Conservation (phyloP, 2,113 vertebrate species). For the Coturnix japonica region DNA sequence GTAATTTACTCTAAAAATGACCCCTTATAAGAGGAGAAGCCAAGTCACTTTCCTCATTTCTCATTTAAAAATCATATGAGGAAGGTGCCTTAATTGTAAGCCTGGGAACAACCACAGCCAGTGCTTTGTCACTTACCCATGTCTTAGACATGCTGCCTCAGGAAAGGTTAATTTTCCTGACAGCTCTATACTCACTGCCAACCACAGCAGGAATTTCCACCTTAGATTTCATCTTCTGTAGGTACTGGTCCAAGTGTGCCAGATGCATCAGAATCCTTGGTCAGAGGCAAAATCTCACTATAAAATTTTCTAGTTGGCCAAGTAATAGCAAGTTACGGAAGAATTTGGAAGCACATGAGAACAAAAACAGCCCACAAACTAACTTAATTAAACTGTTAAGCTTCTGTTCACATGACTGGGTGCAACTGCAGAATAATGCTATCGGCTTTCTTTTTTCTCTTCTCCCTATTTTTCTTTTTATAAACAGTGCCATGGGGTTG, state of each 20-base stretch:
- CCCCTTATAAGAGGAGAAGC: not conserved
- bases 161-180: not conserved
- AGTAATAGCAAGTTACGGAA: not conserved
- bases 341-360: not conserved
- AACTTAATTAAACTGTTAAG: conserved; percentile 61
- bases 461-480: not conserved
- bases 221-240: not conserved
- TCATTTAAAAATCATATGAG: not conserved
- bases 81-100: not conserved
- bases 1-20: not conserved
- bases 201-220: not conserved
- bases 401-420: conserved; percentile 33
- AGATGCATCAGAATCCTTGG: not conserved
- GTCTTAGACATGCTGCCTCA: not conserved
- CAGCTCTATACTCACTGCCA: not conserved
- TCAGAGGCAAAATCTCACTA: conserved; percentile 12
- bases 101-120: not conserved
- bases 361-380: not conserved
- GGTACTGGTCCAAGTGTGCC: not conserved
- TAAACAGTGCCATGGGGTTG: conserved; percentile 18
- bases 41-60: not conserved
- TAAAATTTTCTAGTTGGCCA: conserved; percentile 18
- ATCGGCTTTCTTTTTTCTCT: not conserved
- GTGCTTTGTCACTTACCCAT: not conserved
- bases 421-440: not conserved